Conservation (phyloP, 2,797 vertebrate species). For the Triplophysa yarkandensis region DNA sequence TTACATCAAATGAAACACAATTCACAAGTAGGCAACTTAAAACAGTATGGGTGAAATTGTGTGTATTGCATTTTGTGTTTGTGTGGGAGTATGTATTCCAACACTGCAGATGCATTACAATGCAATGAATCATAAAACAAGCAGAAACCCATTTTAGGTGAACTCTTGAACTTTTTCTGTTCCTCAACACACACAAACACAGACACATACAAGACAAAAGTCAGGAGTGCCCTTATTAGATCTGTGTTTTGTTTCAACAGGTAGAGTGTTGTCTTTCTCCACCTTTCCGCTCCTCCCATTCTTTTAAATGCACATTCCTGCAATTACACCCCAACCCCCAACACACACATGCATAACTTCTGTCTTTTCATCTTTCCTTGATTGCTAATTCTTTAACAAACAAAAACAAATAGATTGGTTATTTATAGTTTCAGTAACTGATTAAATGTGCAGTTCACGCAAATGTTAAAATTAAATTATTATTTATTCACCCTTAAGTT, state of each 20-base stretch:
- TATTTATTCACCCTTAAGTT: no score
- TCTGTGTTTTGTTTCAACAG: constrained; percentile 58
- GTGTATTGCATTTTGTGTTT: neutral
- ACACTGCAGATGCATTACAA: constrained; percentile 7
- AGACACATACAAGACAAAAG: constrained; percentile 20
- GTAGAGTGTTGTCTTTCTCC: constrained; percentile 47
- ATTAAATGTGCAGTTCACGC: no score
- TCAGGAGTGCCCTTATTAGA: constrained; percentile 29
- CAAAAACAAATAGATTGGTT: neutral
- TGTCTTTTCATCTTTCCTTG: neutral
- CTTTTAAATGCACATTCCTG: constrained; percentile 42
- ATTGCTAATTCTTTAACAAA: neutral
- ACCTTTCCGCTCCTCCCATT: constrained; percentile 13
- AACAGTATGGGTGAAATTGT: constrained; percentile 8
- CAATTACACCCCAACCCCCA: constrained; percentile 26
- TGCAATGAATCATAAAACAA: constrained; percentile 15
- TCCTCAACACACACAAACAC: constrained; percentile 7
- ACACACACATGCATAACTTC: neutral
- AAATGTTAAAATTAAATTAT: no score
- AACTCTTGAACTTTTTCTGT: constrained; percentile 50
- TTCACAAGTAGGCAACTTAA: constrained; percentile 6
- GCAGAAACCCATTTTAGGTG: constrained; percentile 23
- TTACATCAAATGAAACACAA: neutral
- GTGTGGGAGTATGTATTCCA: constrained; percentile 3
- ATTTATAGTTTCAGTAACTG: no score